A percentile compares a stretch with the other conserved stretches of the same genome.
These are phyloP conservation scores for western clawed frog (Xenopus tropicalis) DNA, from an alignment of 2,113 vertebrate species.

Conservation along the genomic window UCB_Xtro_10.0 CM004447.2:70139001-70139500, in stretches of 20 bases:
- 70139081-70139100: too few relatives aligned
- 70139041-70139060: too few relatives aligned
- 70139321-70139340: not conserved
- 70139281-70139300: constrained; percentile 9
- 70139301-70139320: constrained; percentile 26
- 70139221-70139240: not conserved
- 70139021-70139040: too few relatives aligned
- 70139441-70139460: constrained; percentile 13
- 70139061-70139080: too few relatives aligned
- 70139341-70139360: constrained; percentile 12
- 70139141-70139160: not conserved
- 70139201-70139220: constrained; percentile 1
- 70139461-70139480: not conserved
- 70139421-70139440: not conserved
- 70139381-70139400: constrained; percentile 5
- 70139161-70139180: not conserved
- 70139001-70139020: too few relatives aligned
- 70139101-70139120: too few relatives aligned
- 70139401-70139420: constrained; percentile 7
- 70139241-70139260: constrained; percentile 10
- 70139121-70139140: too few relatives aligned
- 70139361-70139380: constrained; percentile 1
- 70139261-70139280: constrained; percentile 1
- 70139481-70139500: not conserved
- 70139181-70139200: not conserved